Base-by-base conservation (phyloP, 2,797 vertebrate genomes). In the Orestias chungarensis region DNA sequence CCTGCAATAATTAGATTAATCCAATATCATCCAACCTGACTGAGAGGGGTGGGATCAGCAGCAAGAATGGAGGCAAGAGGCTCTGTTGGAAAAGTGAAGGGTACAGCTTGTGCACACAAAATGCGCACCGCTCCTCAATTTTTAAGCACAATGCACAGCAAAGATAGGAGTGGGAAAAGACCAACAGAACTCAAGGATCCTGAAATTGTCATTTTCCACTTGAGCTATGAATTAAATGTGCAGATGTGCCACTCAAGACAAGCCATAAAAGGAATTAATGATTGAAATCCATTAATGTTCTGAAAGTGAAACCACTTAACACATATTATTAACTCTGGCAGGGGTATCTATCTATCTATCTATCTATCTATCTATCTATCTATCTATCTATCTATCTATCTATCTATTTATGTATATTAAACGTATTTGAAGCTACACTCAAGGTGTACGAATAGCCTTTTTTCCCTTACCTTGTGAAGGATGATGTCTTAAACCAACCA, bases 1-100 rank as follows among this genome's bases (percentile, higher is more conserved):
- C 89, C 87, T 79, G 52, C 74, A 76, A 73, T 90, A 87, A 92
- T 92, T 87, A 80, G 71, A 85, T 83, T 78, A 90, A 86, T 85
- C 47, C 67, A 74, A 47, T 80, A 84, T 78, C 74, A 80, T 83
- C 74, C 77, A 77, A 81, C 59, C 76, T 66, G 66, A 79, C 73
- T 23, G 71, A 70, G 64, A 43, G 57, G 71, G 79, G n/a, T n/a
- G n/a, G 68, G 50, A 69, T 71, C 54, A 77, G 77, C 65, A 74
- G n/a, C 42, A 31, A 68, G 55, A 64, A 78, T 38, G 8, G 52
- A 67, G 78, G 43, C 20, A 52, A 25, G 38, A 18, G 50, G 42
- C 43, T 59, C 64, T 52, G 64, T 74, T 11, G 25, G 25, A 75
- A 66, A 71, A 50, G 83, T 74, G 66, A 78, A 73, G 81, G 79